Percentiles rank a stretch among this genome's conserved stretches.
Conservation (phyloP, 2,797 vertebrate species). For the Catharus ustulatus region DNA sequence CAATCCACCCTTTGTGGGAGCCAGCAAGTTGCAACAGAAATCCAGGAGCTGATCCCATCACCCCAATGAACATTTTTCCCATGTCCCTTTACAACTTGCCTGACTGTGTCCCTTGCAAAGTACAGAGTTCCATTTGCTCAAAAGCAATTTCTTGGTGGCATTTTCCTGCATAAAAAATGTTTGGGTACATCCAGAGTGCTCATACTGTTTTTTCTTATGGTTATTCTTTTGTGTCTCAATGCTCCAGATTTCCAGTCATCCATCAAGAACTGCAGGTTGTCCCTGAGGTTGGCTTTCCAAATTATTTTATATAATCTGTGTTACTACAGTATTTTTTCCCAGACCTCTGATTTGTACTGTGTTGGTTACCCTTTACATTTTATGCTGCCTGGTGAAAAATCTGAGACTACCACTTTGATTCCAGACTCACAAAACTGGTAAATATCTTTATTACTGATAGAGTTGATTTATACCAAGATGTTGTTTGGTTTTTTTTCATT, state of each 20-base stretch:
- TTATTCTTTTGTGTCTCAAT: background rate
- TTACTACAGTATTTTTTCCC: background rate
- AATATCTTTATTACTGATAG: background rate
- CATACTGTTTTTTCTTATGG: background rate
- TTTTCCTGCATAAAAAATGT: background rate
- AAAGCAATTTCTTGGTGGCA: background rate
- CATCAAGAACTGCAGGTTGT: background rate
- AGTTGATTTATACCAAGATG: background rate
- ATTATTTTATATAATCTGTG: background rate
- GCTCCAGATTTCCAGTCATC: background rate
- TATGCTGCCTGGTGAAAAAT: background rate
- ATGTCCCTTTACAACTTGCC: background rate
- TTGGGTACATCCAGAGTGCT: background rate
- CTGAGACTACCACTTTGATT: background rate
- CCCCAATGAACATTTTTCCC: background rate
- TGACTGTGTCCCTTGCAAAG: background rate
- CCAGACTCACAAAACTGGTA: background rate
- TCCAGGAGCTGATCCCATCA: background rate
- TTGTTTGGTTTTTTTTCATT: accelerated
- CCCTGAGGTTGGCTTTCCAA: background rate
- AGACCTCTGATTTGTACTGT: background rate
- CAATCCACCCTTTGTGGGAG: too few relatives aligned
- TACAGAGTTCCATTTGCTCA: background rate
- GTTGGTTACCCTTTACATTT: background rate
- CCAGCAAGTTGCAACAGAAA: background rate